These are phyloP conservation scores for Rhagologus leucostigma DNA, from an alignment of 2,113 vertebrate genomes.

Conservation along the genomic window DNA sequence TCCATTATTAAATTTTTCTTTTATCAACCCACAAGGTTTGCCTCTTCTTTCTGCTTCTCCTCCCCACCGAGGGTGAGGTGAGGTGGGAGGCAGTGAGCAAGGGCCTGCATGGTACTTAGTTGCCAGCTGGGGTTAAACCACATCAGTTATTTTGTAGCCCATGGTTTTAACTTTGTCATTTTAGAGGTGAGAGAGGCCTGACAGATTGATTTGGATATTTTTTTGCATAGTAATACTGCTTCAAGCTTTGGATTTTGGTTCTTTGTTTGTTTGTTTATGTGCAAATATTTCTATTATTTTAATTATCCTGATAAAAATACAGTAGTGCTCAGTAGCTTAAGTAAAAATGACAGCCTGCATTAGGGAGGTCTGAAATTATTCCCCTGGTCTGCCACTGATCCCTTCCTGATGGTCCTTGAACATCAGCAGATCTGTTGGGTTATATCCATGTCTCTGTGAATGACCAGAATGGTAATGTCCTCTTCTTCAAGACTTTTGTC, in stretches of 20 bases:
- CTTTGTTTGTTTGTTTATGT: neutral
- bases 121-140: neutral
- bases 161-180: neutral
- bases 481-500: neutral
- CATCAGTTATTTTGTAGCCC: neutral
- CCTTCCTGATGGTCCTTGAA: neutral
- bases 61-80: fast-evolving
- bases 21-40: neutral
- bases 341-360: neutral
- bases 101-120: no score
- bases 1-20: neutral
- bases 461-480: neutral
- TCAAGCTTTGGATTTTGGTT: neutral
- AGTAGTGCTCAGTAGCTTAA: neutral
- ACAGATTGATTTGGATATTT: neutral
- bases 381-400: neutral
- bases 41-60: neutral
- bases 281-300: neutral
- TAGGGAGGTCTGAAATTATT: neutral
- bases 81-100: no score
- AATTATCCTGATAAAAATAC: neutral
- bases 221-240: neutral
- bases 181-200: neutral
- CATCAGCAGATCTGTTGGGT: neutral
- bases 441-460: neutral